Conservation (phyloP, 1,140 invertebrate genomes). For the Hormaphis cornu region DNA sequence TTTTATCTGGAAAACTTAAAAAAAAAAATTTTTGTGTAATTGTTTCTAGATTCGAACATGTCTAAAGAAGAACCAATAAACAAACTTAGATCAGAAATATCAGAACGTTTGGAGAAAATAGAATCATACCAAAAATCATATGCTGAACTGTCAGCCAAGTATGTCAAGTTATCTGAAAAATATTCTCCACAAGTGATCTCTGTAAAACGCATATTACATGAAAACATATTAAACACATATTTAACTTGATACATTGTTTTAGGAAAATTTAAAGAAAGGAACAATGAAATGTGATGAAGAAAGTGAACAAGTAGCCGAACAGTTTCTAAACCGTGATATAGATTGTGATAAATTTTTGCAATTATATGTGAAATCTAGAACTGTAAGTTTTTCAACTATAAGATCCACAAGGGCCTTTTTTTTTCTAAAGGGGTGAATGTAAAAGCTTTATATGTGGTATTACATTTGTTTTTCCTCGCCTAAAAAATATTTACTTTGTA, state of each 20-base stretch:
- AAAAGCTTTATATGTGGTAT: neutral
- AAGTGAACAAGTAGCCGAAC: constrained; percentile 62
- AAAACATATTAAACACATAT: neutral
- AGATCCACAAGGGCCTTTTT: too few species aligned
- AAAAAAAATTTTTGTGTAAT: neutral
- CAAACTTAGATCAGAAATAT: constrained; percentile 12
- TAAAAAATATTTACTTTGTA: neutral
- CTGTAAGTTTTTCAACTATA: constrained; percentile 39
- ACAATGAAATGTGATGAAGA: constrained; percentile 49
- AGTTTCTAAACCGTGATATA: constrained; percentile 61
- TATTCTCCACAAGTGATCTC: constrained; percentile 18
- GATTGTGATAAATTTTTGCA: constrained; percentile 64
- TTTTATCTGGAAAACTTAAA: neutral
- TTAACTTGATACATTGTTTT: neutral
- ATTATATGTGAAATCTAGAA: constrained; percentile 58
- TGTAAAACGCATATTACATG: neutral
- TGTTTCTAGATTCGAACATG: constrained; percentile 24
- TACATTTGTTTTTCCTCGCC: neutral
- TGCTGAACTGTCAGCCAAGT: neutral
- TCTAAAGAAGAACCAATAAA: constrained; percentile 19
- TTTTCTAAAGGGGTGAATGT: too few species aligned
- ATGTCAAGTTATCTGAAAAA: constrained; percentile 18
- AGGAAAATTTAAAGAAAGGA: constrained; percentile 27
- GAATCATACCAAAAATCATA: constrained; percentile 10
- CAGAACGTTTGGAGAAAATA: constrained; percentile 10